Base-by-base conservation (phyloP, 2,113 vertebrate genomes). In the Rhabdomys dilectus region DNA sequence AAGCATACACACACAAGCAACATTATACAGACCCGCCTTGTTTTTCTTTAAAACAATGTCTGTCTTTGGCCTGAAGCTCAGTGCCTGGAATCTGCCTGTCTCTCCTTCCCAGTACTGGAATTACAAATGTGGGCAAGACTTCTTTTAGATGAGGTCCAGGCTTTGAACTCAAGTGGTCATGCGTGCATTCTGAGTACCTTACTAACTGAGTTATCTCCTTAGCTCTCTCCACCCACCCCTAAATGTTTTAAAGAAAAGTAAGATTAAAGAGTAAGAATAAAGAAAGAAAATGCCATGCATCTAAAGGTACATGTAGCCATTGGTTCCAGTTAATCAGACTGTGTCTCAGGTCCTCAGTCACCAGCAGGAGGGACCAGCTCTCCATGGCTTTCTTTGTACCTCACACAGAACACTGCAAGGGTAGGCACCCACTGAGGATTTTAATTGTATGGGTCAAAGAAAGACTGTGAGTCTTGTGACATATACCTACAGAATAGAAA, bases 181-280 rank as follows among this genome's bases (percentile, higher is more conserved):
- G 4, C 0, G 0, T 21, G 39, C 60, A 12, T 11, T 9, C 26
- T 0, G 2, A 62, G 24, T 3, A 42, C n/a, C 11, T 45, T 26
- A 42, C 1, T 29, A n/a, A 62, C 24, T 64, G 39, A 10, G 15
- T 6, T 45, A 34, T 86, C 42, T 42, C 26, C 58, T 64, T 66
- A 12, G 16, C 60, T 66, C 24, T 42, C 13, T 1, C 56, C n/a
- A n/a, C 56, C 60, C 66, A 86, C 39, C 48, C 48, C 15, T 45
- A 34, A 48, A 31, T 64, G 19, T 66, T 21, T 31, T 64, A 21
- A 87, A 39, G 10, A 19, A 26, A 36, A 72, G 39, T 17, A 45
- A 60, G n/a, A n/a, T 26, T 34, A 68, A 78, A 39, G 5, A 39
- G 34, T 24, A n/a, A 80, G 2, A 72, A 24, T 45, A 48, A 48